These are phyloP conservation scores for Caranx melampygus DNA, from an alignment of 2,113 vertebrate genomes.

Conservation along the genomic window DNA sequence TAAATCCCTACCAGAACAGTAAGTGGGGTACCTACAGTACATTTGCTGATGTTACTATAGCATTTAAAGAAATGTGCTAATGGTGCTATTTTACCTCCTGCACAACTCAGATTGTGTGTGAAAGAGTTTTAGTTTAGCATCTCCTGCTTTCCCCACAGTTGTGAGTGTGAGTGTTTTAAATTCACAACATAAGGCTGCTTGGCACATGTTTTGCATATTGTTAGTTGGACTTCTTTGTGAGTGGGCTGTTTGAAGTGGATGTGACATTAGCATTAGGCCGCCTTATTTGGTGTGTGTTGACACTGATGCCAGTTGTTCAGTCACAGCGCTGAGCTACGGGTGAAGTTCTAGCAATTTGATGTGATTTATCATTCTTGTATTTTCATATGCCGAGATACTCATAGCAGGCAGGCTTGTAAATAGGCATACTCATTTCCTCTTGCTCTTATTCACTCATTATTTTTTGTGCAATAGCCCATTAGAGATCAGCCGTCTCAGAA, in stretches of 20 bases:
- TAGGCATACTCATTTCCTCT: slow-evolving; percentile 56
- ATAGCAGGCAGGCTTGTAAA: slow-evolving; percentile 59
- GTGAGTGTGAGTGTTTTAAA: slow-evolving; percentile 18
- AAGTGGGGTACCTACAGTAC: background rate
- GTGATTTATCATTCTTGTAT: slow-evolving; percentile 58
- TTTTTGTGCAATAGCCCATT: slow-evolving; percentile 69
- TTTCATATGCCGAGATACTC: slow-evolving; percentile 53
- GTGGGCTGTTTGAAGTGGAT: slow-evolving; percentile 24
- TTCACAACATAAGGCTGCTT: background rate
- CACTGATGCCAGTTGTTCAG: slow-evolving; percentile 17
- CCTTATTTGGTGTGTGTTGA: slow-evolving; percentile 22
- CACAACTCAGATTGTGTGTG: background rate
- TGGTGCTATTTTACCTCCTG: background rate
- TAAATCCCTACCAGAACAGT: background rate
- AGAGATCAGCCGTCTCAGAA: slow-evolving; percentile 61
- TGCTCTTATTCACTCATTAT: slow-evolving; percentile 71
- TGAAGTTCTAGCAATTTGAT: slow-evolving; percentile 50
- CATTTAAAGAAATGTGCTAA: slow-evolving; percentile 22
- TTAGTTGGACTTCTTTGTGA: slow-evolving; percentile 22
- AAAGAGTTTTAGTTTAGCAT: background rate
- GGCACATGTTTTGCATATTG: slow-evolving; percentile 13
- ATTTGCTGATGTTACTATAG: slow-evolving; percentile 34
- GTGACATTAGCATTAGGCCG: background rate
- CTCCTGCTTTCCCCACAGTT: background rate
- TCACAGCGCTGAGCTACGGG: slow-evolving; percentile 22